These are phyloP conservation scores for Drosophila gaucha DNA, from an alignment of 2,888 invertebrate species.

Conservation along the genomic window DNA sequence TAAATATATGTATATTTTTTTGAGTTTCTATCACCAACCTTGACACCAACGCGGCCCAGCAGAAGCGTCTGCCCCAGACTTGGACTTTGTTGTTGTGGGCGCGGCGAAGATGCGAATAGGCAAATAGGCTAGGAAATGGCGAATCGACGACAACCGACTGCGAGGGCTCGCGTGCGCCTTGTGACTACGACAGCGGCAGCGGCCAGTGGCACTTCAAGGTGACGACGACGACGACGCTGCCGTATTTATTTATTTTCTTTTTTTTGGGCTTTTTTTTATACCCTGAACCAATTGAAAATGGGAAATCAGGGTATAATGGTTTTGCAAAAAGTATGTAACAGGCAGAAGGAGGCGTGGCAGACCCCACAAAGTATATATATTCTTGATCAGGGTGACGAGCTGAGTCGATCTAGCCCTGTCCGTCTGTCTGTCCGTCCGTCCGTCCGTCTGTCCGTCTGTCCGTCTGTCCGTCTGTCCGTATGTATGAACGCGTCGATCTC, in stretches of 20 bases:
- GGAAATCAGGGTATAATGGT: no score
- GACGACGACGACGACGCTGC: slow-evolving; percentile 22
- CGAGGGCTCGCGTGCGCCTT: slow-evolving; percentile 50
- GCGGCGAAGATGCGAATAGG: slow-evolving; percentile 3
- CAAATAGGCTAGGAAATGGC: slow-evolving; percentile 2
- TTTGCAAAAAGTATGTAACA: no score
- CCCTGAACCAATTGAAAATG: no score
- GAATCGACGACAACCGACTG: slow-evolving; percentile 27
- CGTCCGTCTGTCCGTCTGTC: no score
- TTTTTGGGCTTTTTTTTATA: slow-evolving; percentile 5
- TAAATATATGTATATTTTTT: not conserved
- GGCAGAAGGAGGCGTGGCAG: no score
- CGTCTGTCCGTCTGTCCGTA: no score
- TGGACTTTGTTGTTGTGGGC: slow-evolving; percentile 23
- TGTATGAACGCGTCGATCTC: no score
- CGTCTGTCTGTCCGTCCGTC: no score
- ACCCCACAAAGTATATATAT: no score
- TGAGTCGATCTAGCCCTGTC: no score
- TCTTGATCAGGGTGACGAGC: no score
- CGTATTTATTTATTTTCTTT: slow-evolving; percentile 5
- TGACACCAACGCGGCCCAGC: slow-evolving; percentile 26
- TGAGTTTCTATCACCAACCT: slow-evolving; percentile 35
- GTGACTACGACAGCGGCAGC: slow-evolving; percentile 40
- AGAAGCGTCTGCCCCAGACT: slow-evolving; percentile 18
- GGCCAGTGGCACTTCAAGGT: slow-evolving; percentile 58